Conservation (phyloP, 1,140 invertebrate genomes). For the Calliphora vicina region DNA sequence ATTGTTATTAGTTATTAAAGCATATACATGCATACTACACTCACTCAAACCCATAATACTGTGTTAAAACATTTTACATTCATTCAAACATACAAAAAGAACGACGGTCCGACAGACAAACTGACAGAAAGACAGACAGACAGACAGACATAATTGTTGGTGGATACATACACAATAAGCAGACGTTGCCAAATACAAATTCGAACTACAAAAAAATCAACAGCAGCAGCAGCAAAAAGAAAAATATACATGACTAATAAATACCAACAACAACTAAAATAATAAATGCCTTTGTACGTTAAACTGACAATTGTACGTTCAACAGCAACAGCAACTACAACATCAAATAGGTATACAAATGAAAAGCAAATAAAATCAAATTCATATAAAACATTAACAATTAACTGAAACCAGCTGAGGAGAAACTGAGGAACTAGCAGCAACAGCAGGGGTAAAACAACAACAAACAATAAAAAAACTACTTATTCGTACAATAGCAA, state of each 20-base stretch:
- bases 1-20: too few relatives aligned
- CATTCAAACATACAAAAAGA: background rate
- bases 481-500: too few relatives aligned
- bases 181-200: background rate
- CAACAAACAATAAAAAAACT: too few relatives aligned
- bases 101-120: constrained; percentile 5
- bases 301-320: too few relatives aligned
- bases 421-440: background rate
- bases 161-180: background rate
- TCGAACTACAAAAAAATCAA: background rate
- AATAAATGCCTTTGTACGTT: too few relatives aligned
- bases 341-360: background rate
- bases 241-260: background rate
- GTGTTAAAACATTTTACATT: too few relatives aligned
- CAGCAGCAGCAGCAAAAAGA: background rate
- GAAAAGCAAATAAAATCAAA: background rate
- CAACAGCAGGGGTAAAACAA: background rate
- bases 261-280: background rate
- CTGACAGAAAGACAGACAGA: background rate
- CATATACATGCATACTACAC: too few relatives aligned
- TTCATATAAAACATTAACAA: background rate
- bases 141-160: too few relatives aligned
- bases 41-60: too few relatives aligned
- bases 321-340: background rate
- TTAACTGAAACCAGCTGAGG: background rate